Conservation (phyloP, 2,113 vertebrate species). For the Ariopsis seemanni region DNA sequence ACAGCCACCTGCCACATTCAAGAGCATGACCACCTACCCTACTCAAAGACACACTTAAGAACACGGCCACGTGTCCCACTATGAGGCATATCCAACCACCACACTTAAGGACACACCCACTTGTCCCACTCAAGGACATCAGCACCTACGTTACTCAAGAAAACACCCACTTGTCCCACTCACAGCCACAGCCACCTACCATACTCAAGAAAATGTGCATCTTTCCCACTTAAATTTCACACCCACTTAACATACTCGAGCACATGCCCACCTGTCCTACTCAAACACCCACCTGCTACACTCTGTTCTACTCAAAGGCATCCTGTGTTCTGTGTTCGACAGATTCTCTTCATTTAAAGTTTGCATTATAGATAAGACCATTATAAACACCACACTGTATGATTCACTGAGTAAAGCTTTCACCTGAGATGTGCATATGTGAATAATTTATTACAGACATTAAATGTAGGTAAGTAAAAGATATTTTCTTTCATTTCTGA, state of each 20-base stretch:
- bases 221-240: too few species aligned
- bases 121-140: background rate
- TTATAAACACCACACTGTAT: background rate
- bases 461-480: background rate
- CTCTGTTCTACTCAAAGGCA: background rate
- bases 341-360: background rate
- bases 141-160: background rate
- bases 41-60: background rate
- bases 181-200: background rate
- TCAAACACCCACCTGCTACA: background rate
- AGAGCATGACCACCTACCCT: background rate
- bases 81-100: background rate
- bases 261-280: background rate
- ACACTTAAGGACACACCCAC: background rate
- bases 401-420: background rate
- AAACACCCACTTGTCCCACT: background rate
- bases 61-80: background rate
- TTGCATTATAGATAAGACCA: background rate
- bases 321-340: background rate
- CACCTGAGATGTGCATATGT: background rate
- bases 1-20: background rate
- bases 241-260: background rate
- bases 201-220: background rate
- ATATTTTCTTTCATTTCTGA: background rate
- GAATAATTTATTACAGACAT: constrained; percentile 8